Evolutionary conservation across 2,888 invertebrate species (phyloP), one percentile per base, ranked within the genome.

Genomic region (Conistra vaccinii): DNA sequence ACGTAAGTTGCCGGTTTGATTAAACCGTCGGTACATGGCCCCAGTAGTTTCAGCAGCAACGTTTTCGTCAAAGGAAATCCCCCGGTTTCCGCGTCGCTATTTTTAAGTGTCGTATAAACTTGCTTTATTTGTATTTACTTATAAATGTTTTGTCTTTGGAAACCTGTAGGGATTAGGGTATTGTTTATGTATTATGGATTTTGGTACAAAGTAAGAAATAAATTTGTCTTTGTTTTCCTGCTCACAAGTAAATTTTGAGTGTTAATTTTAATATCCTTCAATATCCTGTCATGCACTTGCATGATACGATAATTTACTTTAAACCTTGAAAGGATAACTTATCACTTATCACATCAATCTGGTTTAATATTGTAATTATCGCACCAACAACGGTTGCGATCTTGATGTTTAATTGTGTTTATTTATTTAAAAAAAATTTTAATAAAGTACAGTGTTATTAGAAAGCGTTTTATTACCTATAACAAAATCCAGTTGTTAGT

Each of bases 1-100:
- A 81, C 76, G 77, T 81, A 86, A 86, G 48, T 88, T 82, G 73
- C 26, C 26, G 75, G 83, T 88, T 88, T 89, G 85, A 88, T 88
- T 88, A 89, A 88, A 89, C 81, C 83, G 57, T 62, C 67, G 76
- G 85, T 85, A 87, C 81, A 89, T 78, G 79, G 82, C 70, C 73
- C 53, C 66, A 63, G 80, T 83, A 84, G 86, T 83, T 81, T 72
- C 73, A 67, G 58, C 51, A n/a, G 78, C 35, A 55, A 61, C 69
- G 63, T 62, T 79, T 80, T 78, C 80, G 81, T 84, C 87, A 86
- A 87, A 88, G 87, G 81, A 80, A 86, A 86, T 81, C 81, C 68
- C 69, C 1, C 32, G n/a, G 72, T 69, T 78, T 74, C 76, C 60
- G 42, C 55, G 32, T 68, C 29, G 72, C 62, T 76, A 88, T 86